These are phyloP conservation scores for Lepilemur ruficaudatus DNA, from an alignment of 2,797 vertebrate species.

Conservation along the genomic window DNA sequence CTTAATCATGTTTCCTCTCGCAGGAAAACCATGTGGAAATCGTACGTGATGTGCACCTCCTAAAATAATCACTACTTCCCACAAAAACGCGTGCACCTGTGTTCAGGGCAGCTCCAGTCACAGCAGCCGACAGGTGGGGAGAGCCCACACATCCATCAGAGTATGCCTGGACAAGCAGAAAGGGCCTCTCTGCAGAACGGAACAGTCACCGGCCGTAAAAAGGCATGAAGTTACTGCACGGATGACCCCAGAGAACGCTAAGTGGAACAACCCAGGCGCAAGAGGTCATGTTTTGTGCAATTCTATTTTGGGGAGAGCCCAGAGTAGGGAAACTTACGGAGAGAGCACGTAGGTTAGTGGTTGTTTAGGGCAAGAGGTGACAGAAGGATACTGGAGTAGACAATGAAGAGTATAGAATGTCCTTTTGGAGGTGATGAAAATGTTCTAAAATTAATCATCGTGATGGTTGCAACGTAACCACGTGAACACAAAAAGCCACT, in stretches of 20 bases:
- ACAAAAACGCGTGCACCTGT: fast-evolving
- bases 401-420: fast-evolving
- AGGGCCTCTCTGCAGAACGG: too few relatives aligned
- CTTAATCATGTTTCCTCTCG: not conserved
- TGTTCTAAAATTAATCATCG: fast-evolving
- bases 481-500: fast-evolving
- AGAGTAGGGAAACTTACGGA: not conserved
- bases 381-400: fast-evolving
- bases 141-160: not conserved
- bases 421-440: not conserved
- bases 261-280: not conserved
- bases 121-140: too few relatives aligned
- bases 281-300: too few relatives aligned
- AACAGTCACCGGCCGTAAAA: not conserved
- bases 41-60: fast-evolving
- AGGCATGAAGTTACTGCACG: not conserved
- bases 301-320: not conserved
- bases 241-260: not conserved
- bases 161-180: not conserved
- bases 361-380: not conserved
- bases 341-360: not conserved
- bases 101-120: not conserved
- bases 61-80: not conserved
- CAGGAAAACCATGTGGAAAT: not conserved
- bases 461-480: fast-evolving